These are phyloP conservation scores for Cheiracanthium punctorium DNA, from an alignment of 2,888 invertebrate species.

Conservation along the genomic window DNA sequence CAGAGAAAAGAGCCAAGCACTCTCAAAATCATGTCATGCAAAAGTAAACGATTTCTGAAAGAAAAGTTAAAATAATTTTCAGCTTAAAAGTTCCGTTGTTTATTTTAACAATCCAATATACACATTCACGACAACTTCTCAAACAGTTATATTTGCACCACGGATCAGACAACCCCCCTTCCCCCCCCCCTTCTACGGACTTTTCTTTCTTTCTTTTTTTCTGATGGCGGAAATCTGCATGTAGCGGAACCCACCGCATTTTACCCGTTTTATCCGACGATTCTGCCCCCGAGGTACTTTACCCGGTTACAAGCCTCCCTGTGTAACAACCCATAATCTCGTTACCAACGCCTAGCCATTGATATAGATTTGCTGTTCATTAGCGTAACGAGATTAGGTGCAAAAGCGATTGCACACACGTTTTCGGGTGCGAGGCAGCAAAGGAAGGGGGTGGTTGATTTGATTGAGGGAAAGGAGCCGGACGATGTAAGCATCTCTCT, in stretches of 20 bases:
- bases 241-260: neutral
- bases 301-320: conserved; percentile 10
- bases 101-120: too few relatives aligned
- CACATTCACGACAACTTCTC: too few relatives aligned
- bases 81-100: too few relatives aligned
- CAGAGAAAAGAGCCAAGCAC: too few relatives aligned
- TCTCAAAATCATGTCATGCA: too few relatives aligned
- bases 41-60: too few relatives aligned
- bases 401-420: conserved; percentile 48
- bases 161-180: too few relatives aligned
- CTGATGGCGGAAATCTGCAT: neutral
- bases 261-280: neutral
- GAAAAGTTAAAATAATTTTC: too few relatives aligned
- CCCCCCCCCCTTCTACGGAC: too few relatives aligned
- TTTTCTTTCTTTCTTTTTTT: neutral
- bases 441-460: neutral
- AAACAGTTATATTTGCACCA: too few relatives aligned
- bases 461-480: neutral
- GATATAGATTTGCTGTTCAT: conserved; percentile 69
- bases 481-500: too few relatives aligned
- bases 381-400: conserved; percentile 65
- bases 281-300: conserved; percentile 48
- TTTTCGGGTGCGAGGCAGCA: conserved; percentile 1
- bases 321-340: conserved; percentile 64
- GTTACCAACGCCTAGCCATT: conserved; percentile 61